Percentiles rank a stretch among this genome's conserved stretches.
Evolutionary conservation across 2,888 invertebrate genomes (phyloP).

Genomic region (Matsumyia berberina): DNA sequence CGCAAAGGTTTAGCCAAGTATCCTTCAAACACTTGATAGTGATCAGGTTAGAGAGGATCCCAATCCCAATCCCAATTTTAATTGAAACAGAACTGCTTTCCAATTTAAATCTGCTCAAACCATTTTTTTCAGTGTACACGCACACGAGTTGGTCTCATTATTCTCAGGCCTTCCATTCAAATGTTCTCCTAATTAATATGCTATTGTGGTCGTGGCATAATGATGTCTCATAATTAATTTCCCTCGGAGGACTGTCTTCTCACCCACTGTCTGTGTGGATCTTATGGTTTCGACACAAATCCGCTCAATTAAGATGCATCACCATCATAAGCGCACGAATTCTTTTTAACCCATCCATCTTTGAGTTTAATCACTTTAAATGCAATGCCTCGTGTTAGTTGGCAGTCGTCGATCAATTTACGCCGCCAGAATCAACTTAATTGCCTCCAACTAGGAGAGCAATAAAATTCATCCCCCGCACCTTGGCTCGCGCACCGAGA

Average conservation of each 20-base stretch:
- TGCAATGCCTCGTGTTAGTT: constrained; percentile 21
- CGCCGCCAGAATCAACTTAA: constrained; percentile 49
- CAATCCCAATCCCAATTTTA: too few relatives aligned
- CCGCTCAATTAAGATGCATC: constrained; percentile 42
- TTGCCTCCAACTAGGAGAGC: constrained; percentile 48
- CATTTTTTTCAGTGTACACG: too few relatives aligned
- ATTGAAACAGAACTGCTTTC: too few relatives aligned
- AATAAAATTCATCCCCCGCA: constrained; percentile 32
- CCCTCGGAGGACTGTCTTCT: not conserved
- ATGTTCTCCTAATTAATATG: not conserved
- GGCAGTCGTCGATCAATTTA: constrained; percentile 27
- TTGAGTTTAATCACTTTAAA: constrained; percentile 51
- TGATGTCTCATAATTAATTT: not conserved
- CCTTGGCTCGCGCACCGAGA: constrained; percentile 11
- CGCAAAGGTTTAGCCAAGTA: too few relatives aligned
- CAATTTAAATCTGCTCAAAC: too few relatives aligned
- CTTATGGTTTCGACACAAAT: not conserved
- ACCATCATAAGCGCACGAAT: not conserved
- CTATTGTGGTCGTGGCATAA: not conserved
- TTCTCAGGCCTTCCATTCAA: too few relatives aligned
- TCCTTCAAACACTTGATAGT: too few relatives aligned
- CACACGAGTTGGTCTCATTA: too few relatives aligned
- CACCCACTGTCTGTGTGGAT: not conserved
- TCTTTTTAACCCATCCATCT: constrained; percentile 5
- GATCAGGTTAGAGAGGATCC: too few relatives aligned